A percentile compares a stretch with the other conserved stretches of the same genome.
Evolutionary conservation across 2,888 invertebrate species (phyloP).

Genomic region (Epistrophella euchroma): DNA sequence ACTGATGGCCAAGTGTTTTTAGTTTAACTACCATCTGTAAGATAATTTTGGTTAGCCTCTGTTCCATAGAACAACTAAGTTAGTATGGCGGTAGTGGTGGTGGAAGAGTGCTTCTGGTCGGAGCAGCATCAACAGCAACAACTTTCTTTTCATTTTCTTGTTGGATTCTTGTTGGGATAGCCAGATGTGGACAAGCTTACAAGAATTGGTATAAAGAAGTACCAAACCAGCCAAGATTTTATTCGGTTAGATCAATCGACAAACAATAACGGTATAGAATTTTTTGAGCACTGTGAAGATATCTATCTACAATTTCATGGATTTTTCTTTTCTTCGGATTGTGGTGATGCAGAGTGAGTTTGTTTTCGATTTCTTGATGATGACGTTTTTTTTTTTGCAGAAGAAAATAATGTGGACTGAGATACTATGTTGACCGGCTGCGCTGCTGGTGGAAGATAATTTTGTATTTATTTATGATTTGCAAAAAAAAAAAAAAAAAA

Average conservation of each 20-base stretch:
- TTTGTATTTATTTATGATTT: neutral
- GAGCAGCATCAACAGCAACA: conserved; percentile 21
- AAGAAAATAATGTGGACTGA: conserved; percentile 18
- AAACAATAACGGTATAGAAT: conserved; percentile 69
- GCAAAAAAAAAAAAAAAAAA: conserved; percentile 11
- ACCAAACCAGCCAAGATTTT: conserved; percentile 43
- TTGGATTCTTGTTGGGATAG: conserved; percentile 34
- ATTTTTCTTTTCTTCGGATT: conserved; percentile 4
- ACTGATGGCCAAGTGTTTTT: conserved; percentile 69
- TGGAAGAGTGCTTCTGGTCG: conserved; percentile 45
- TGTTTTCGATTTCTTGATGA: conserved; percentile 64
- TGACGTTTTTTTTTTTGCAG: conserved; percentile 14
- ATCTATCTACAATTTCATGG: conserved; percentile 33
- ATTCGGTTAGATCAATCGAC: conserved; percentile 68
- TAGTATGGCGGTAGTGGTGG: conserved; percentile 29
- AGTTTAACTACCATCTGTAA: conserved; percentile 67
- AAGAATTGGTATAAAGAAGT: conserved; percentile 37
- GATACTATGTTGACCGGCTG: neutral
- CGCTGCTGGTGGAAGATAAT: neutral
- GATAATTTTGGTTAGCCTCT: conserved; percentile 66
- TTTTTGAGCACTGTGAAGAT: conserved; percentile 42
- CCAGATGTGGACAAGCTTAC: conserved; percentile 6
- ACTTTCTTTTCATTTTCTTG: conserved; percentile 75
- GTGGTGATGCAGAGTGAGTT: conserved; percentile 46
- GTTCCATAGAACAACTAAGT: conserved; percentile 48